A percentile compares a stretch with the other conserved stretches of the same genome.
phyloP scores from a whole-genome alignment of 2,888 invertebrate genomes.

The Brachycybe producta region DNA sequence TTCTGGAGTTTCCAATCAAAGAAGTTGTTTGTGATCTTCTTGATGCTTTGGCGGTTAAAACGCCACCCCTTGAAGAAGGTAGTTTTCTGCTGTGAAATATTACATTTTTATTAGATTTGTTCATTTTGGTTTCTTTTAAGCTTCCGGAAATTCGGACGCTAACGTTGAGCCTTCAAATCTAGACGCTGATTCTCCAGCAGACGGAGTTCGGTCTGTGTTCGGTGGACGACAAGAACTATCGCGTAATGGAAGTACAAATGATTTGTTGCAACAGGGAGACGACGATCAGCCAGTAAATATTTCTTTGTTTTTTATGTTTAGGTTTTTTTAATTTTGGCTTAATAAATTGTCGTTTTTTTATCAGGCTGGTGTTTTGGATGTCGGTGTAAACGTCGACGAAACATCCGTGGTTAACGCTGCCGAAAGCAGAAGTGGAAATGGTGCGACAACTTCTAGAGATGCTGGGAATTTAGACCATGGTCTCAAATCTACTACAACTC shows the following conservation, averaged over 20 bases:
- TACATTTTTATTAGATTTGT: neutral
- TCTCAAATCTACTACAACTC: too few relatives aligned
- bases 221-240: conserved; percentile 17
- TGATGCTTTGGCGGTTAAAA: conserved; percentile 40
- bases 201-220: conserved; percentile 13
- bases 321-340: too few relatives aligned
- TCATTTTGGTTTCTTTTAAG: neutral
- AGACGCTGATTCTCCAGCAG: neutral
- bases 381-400: conserved; percentile 5
- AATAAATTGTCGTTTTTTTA: too few relatives aligned
- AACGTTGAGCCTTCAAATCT: too few relatives aligned
- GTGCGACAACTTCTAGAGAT: too few relatives aligned
- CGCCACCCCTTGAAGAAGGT: conserved; percentile 17
- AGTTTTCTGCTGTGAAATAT: neutral
- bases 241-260: conserved; percentile 21
- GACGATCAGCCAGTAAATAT: conserved; percentile 20
- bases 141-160: too few relatives aligned
- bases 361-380: too few relatives aligned
- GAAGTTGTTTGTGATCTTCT: conserved; percentile 47
- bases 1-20: conserved; percentile 28
- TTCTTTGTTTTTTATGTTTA: conserved; percentile 10
- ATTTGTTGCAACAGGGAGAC: conserved; percentile 25
- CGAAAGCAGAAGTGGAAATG: too few relatives aligned
- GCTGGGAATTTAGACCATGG: too few relatives aligned
- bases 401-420: neutral